Evolutionary conservation across 2,113 vertebrate genomes (phyloP).

Genomic region (Ciconia stormi): DNA sequence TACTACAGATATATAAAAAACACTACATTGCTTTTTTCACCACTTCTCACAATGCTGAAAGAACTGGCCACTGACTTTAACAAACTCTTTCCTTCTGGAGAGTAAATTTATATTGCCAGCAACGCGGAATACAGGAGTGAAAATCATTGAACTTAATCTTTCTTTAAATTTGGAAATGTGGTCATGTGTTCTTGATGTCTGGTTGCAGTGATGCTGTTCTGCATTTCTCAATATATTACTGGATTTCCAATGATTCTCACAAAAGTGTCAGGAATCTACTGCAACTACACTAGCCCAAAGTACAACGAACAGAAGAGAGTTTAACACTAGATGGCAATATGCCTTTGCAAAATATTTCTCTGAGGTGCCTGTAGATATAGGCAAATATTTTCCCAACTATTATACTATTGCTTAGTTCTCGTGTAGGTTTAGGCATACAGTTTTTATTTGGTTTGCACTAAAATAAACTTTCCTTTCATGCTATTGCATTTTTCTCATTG

Average conservation of each 20-base stretch:
- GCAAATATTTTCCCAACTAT: background rate
- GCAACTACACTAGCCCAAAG: background rate
- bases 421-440: background rate
- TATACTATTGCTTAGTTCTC: background rate
- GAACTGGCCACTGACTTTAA: background rate
- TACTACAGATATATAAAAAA: background rate
- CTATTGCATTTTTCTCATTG: background rate
- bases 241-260: background rate
- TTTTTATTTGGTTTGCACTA: background rate
- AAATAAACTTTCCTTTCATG: background rate
- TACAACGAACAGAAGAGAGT: background rate
- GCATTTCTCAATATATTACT: background rate
- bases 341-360: background rate
- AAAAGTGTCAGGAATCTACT: background rate
- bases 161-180: background rate
- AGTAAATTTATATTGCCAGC: background rate
- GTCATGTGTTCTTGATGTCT: background rate
- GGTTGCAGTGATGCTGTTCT: background rate
- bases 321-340: conserved; percentile 61
- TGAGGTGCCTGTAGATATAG: background rate
- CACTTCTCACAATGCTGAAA: background rate
- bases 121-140: background rate
- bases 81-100: background rate
- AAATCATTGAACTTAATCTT: background rate
- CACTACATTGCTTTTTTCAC: background rate